Percentiles rank a stretch among this genome's conserved stretches.
phyloP scores from a whole-genome alignment of 2,888 invertebrate species.

The Leptarthrus brevirostris region DNA sequence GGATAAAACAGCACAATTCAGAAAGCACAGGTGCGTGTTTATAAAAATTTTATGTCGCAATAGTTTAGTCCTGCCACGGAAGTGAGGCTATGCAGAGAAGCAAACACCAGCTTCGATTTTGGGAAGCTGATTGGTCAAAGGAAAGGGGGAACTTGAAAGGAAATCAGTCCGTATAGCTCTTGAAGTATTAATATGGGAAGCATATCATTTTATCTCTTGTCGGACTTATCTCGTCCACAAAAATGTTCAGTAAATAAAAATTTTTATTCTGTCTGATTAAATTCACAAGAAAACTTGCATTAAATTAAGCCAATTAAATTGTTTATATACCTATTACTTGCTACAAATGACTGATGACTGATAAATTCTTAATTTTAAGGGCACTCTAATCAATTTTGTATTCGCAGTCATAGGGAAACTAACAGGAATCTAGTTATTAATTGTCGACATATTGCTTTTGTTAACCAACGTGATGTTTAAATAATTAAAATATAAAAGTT shows the following conservation, averaged over 20 bases:
- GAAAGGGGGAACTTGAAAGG: no score
- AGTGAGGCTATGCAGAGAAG: no score
- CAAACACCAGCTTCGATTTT: no score
- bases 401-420: constrained; percentile 35
- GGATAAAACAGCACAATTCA: no score
- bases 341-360: constrained; percentile 30
- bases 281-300: neutral
- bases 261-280: neutral
- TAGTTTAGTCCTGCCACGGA: no score
- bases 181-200: no score
- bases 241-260: constrained; percentile 2
- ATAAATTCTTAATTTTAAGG: no score
- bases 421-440: constrained; percentile 28
- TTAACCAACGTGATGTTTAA: constrained; percentile 39
- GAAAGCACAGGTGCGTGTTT: no score
- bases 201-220: neutral
- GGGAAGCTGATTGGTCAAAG: no score
- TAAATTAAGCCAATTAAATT: neutral
- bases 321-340: constrained; percentile 11
- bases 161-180: no score
- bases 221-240: neutral
- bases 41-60: no score
- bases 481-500: no score
- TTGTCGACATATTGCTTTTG: constrained; percentile 22
- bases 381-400: neutral